Evolutionary conservation across 2,888 invertebrate species (phyloP).

Genomic region (Allolobophora icterica): DNA sequence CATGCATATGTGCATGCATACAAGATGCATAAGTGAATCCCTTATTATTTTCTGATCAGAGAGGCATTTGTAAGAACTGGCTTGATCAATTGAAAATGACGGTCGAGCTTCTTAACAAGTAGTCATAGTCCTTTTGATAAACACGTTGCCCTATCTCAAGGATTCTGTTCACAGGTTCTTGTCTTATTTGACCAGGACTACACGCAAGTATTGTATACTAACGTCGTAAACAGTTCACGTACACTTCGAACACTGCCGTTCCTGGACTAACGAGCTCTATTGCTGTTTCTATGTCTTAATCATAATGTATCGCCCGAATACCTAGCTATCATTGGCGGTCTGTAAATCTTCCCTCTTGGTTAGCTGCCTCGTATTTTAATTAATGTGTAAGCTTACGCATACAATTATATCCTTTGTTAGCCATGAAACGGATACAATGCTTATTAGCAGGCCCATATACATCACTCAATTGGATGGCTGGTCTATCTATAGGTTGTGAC

Average conservation of each 20-base stretch:
- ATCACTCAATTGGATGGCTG: slow-evolving; percentile 2
- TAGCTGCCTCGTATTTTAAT: neutral
- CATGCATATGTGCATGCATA: too few relatives aligned
- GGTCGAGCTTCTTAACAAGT: too few relatives aligned
- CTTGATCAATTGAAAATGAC: too few relatives aligned
- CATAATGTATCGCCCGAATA: neutral
- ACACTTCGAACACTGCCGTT: neutral
- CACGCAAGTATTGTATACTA: neutral
- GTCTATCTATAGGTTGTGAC: neutral
- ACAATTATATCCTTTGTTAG: neutral
- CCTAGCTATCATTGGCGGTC: neutral
- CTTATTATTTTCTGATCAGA: too few relatives aligned
- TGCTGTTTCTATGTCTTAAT: neutral
- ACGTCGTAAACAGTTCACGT: neutral
- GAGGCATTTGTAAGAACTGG: too few relatives aligned
- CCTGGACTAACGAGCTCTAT: neutral
- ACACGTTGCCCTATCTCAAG: neutral
- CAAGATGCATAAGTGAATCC: too few relatives aligned
- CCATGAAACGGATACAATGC: neutral
- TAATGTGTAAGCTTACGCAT: too few relatives aligned
- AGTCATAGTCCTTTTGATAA: neutral
- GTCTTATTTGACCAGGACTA: neutral
- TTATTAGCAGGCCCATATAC: neutral
- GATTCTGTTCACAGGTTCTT: neutral
- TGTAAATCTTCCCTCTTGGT: neutral